Base-by-base conservation (phyloP, 2,113 vertebrate genomes). In the Boulengeromyrus knoepffleri region DNA sequence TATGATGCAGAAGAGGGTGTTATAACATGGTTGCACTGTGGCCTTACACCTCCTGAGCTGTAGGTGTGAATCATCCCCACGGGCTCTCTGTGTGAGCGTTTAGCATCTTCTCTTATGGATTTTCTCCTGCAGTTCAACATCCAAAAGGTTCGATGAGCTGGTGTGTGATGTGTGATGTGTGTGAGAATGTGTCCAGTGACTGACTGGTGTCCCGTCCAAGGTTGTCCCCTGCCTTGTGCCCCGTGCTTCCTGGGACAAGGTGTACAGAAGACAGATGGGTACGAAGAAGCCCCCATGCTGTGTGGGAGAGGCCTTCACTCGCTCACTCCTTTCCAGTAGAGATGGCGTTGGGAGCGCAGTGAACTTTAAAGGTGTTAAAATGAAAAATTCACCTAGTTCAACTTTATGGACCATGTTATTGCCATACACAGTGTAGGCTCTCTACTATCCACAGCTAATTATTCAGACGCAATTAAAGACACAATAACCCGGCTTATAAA, bases 331-430 rank as follows among this genome's bases (percentile, higher is more conserved):
- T 83, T 83, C 31, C 77, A 83, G 77, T 49, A 85, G 47, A 49
- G 19, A 50, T 27, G 24, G 3, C 46, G 27, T 10, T 47, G n/a
- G 84, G 46, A 50, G 45, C 21, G n/a, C 46, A 49, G 85, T 50
- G 46, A 49, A 87, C 85, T n/a, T 87, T 31, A 31, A 52, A 87
- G 85, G 47, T 87, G 85, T 31, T 53, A 87, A 87, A 87, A 31
- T 87, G 85, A 50, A 21, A 31, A 52, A 87, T 87, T 87, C 85
- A 52, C 46, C 24, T 19, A 87, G 85, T 52, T 52, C 49, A 5
- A 47, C n/a, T 87, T 87, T 87, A 87, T 87, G 85, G 49, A 31
- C 39, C 85, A 36, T 87, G 85, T 87, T 87, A 87, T 49, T 87
- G 49, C 24, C 27, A 6, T 87, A 46, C 85, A 85, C 83, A 47